phyloP scores from a whole-genome alignment of 2,888 invertebrate species.

The Caenorhabditis drosophilae region DNA sequence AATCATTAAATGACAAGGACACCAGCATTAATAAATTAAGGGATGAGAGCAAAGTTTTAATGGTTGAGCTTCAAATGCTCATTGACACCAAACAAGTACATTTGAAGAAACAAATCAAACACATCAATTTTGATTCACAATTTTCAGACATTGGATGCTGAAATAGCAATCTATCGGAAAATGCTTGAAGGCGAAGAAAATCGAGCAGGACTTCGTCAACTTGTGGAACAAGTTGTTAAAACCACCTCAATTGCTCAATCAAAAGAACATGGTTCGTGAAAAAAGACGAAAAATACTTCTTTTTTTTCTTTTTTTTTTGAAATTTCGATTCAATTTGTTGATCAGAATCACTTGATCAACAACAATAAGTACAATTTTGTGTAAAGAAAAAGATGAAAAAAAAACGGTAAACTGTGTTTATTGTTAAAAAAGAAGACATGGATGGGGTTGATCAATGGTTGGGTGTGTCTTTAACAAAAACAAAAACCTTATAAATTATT shows the following conservation, averaged over 20 bases:
- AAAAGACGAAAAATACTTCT: too few species aligned
- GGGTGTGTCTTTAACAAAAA: too few species aligned
- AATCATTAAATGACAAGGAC: constrained; percentile 70
- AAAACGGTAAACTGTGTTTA: constrained; percentile 10
- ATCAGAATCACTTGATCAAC: constrained; percentile 1
- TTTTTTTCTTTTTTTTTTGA: constrained; percentile 2
- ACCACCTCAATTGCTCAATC: constrained; percentile 63
- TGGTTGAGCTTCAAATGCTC: constrained; percentile 70
- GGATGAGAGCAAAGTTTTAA: constrained; percentile 70
- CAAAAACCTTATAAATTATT: too few species aligned
- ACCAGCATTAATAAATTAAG: constrained; percentile 69
- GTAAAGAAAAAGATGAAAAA: not conserved
- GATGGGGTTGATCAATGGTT: too few species aligned
- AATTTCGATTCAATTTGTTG: constrained; percentile 2
- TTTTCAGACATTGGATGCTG: constrained; percentile 72
- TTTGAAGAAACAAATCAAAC: not conserved
- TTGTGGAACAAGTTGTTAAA: constrained; percentile 69
- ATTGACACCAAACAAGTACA: constrained; percentile 72
- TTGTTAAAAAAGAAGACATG: constrained; percentile 4
- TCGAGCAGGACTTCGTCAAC: constrained; percentile 69
- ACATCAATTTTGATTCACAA: not conserved
- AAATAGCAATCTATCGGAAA: constrained; percentile 74
- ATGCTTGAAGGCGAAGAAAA: constrained; percentile 74
- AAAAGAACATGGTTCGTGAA: constrained; percentile 56
- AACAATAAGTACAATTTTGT: constrained; percentile 3